Evolutionary conservation across 2,113 vertebrate species (phyloP), one percentile per base, ranked within the genome.

Genomic region (Telmatochromis sp.): DNA sequence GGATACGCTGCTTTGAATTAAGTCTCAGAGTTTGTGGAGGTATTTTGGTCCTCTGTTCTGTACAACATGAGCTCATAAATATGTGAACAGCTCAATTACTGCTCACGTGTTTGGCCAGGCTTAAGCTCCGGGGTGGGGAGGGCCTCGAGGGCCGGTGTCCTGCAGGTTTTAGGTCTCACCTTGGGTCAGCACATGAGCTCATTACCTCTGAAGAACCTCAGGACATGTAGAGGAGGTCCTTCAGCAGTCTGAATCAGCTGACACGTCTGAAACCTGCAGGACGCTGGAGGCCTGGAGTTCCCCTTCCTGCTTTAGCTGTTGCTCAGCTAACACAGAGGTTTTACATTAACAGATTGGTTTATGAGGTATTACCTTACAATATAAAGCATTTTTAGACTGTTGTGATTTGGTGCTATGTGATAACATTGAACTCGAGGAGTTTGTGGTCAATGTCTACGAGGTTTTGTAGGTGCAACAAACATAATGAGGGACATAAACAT

Each of bases 151-250:
- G 28, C 1, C 2, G 2, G 31, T 63, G 15, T 63, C 58, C 58
- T 35, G 28, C 58, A 63, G 58, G 57, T 0, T 58, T 58, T 31
- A 31, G 26, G 26, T 17, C 26, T 31, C 55, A 9, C 9, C 58
- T 0, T 33, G 28, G 14, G 1, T 4, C 58, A 28, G 1, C 55
- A 58, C 55, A 63, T 15, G 0, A 33, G 57, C 2, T 63, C 28
- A 2, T 11, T 11, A 63, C 15, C 17, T 63, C 58, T n/a, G 58
- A 0, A 60, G 57, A 58, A 58, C 57, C 8, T 58, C 55, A 28
- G 28, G 55, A 58, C 23, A 58, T 17, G 55, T 28, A 28, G 57
- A 17, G 57, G 57, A 6, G 5, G 28, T 57, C 53, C 21, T 23
- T 55, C 21, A 55, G 53, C 21, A 23, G 11, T 60, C 0, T 33